Conservation (phyloP, 2,113 vertebrate genomes). For the Oncorhynchus keta region DNA sequence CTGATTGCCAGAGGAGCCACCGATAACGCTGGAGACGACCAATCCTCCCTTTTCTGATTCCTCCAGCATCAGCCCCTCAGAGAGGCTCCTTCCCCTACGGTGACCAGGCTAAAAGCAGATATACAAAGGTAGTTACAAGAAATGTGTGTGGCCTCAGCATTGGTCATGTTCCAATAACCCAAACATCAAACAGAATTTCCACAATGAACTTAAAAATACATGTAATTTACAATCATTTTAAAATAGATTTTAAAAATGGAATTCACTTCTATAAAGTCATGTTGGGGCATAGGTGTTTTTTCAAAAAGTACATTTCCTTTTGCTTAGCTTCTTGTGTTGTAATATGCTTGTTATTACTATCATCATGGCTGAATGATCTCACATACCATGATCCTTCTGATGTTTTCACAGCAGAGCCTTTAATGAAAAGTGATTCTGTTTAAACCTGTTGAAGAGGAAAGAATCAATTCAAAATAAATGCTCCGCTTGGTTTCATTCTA, state of each 20-base stretch:
- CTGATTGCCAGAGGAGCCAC: conserved; percentile 17
- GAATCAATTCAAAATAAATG: neutral
- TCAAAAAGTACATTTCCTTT: too few species aligned
- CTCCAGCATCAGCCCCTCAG: conserved; percentile 65
- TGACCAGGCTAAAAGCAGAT: conserved; percentile 47
- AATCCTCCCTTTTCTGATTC: conserved; percentile 50
- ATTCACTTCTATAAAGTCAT: too few species aligned
- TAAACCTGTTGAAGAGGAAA: conserved; percentile 33
- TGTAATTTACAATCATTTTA: too few species aligned
- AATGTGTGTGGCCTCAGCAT: neutral
- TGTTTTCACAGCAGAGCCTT: conserved; percentile 15
- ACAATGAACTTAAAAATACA: neutral
- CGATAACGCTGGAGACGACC: conserved; percentile 50
- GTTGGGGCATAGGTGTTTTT: too few species aligned
- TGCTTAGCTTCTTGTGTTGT: too few species aligned
- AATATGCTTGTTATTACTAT: too few species aligned
- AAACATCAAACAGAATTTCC: too few species aligned
- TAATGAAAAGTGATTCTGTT: neutral
- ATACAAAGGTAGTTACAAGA: neutral
- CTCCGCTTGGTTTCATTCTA: neutral
- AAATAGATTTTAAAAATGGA: too few species aligned
- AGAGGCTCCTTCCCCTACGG: conserved; percentile 57
- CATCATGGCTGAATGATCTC: too few species aligned
- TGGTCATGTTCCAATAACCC: neutral
- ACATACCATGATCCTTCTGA: conserved; percentile 48